phyloP scores from a whole-genome alignment of 2,797 vertebrate genomes.

The Chromis chromis region DNA sequence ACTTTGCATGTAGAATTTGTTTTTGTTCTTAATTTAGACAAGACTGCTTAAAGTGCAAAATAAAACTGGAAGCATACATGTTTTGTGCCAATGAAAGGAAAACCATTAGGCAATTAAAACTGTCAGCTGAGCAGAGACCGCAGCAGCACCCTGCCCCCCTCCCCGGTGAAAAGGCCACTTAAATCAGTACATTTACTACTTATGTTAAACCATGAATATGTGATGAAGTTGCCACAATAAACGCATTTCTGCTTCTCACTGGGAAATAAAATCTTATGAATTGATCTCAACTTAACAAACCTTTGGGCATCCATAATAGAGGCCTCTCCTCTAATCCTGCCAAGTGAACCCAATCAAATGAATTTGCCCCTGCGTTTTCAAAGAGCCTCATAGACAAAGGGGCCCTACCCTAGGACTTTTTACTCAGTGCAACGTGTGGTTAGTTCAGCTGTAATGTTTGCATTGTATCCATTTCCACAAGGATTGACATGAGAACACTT shows the following conservation, averaged over 20 bases:
- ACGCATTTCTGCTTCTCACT: constrained; percentile 97
- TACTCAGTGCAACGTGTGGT: constrained; percentile 96
- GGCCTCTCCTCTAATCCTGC: constrained; percentile 93
- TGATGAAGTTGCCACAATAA: constrained; percentile 99
- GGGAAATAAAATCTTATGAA: constrained; percentile 99
- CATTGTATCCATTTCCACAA: constrained; percentile 99
- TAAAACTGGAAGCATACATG: constrained; percentile 72
- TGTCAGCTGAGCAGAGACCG: constrained; percentile 97
- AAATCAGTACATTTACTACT: constrained; percentile 99
- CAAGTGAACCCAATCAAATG: constrained; percentile 99
- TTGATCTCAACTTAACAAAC: constrained; percentile 99
- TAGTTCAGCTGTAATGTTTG: constrained; percentile 99
- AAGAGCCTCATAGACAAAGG: constrained; percentile 89
- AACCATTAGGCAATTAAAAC: constrained; percentile 93
- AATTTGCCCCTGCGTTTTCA: constrained; percentile 96
- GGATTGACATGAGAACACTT: constrained; percentile 99
- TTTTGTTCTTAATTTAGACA: constrained; percentile 49
- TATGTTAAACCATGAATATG: constrained; percentile 99
- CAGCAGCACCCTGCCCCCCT: constrained; percentile 72
- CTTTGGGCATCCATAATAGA: constrained; percentile 92
- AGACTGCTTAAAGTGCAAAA: constrained; percentile 51
- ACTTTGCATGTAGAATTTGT: neutral
- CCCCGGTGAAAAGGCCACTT: constrained; percentile 92
- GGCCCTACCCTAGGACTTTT: constrained; percentile 89
- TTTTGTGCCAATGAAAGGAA: constrained; percentile 83